These are phyloP conservation scores for Cochlearius cochlearius DNA, from an alignment of 2,113 vertebrate genomes.

Conservation along the genomic window DNA sequence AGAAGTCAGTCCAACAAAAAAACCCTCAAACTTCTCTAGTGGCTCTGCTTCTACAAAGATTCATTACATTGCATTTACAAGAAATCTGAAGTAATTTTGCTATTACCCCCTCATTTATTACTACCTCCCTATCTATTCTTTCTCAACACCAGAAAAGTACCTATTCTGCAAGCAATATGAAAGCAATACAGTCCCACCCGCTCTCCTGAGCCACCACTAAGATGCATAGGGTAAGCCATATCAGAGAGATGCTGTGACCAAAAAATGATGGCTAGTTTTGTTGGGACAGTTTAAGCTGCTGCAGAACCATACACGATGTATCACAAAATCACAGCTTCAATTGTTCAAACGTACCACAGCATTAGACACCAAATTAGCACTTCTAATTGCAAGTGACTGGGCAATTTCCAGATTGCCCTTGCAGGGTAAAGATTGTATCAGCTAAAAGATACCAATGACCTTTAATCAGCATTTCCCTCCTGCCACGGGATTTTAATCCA, in stretches of 20 bases:
- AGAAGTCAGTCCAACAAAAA: not conserved
- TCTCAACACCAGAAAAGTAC: not conserved
- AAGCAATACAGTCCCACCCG: not conserved
- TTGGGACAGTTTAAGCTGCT: not conserved
- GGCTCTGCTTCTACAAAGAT: not conserved
- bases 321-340: not conserved
- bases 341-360: not conserved
- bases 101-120: not conserved
- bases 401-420: slow-evolving; percentile 1
- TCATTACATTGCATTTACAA: not conserved
- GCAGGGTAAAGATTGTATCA: not conserved
- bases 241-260: not conserved
- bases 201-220: not conserved
- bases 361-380: slow-evolving; percentile 15
- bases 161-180: not conserved
- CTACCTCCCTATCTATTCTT: not conserved
- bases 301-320: not conserved
- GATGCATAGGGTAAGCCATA: not conserved
- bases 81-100: not conserved
- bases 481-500: not conserved
- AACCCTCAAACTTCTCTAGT: not conserved
- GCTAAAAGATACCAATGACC: not conserved
- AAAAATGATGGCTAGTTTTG: not conserved
- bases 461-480: not conserved
- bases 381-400: not conserved